Evolutionary conservation across 1,140 invertebrate genomes (phyloP), one percentile per base, ranked within the genome.

Genomic region (Ptiloglossa arizonensis): DNA sequence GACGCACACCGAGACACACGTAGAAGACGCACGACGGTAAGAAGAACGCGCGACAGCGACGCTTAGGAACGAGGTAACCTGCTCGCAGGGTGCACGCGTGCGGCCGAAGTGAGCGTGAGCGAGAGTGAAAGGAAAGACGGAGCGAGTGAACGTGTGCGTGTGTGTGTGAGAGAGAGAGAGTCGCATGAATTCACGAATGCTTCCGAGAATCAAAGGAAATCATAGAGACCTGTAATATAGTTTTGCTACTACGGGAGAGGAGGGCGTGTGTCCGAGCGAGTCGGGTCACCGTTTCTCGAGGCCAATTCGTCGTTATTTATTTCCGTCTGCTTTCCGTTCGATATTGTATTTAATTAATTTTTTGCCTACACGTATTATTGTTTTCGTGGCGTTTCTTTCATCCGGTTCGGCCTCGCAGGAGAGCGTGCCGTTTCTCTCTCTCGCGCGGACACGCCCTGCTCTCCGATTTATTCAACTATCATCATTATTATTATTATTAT

Each of bases 401-500:
- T 62, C 15, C 8, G 73, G 48, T 44, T 15, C 9, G 76, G 57
- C 60, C 54, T 63, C 59, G 72, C 13, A 52, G 54, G 24, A 80
- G 59, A 70, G 52, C 38, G 44, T 13, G 29, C 66, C 32, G 38
- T 63, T n/a, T 72, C 41, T 41, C 29, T 46, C 29, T 44, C 24
- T 46, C 44, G 67, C 52, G 59, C 54, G 78, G 32, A 60, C 70
- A 59, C 68, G 74, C 52, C 50, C 52, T 79, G 52, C 27, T 79
- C 64, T 48, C 66, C 57, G 57, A 82, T 52, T 79, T 85, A 87
- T 87, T 87, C 71, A 70, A 87, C 83, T 81, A 73, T 85, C 72
- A 85, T 74, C 62, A 44, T 74, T 62, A 67, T 44, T 41, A 24
- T 63, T 60, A 52, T 70, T 52, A 70, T 70, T 50, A 44, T 68